A percentile compares a stretch with the other conserved stretches of the same genome.
phyloP scores from a whole-genome alignment of 2,888 invertebrate species.

The Camptogramma bilineatum region DNA sequence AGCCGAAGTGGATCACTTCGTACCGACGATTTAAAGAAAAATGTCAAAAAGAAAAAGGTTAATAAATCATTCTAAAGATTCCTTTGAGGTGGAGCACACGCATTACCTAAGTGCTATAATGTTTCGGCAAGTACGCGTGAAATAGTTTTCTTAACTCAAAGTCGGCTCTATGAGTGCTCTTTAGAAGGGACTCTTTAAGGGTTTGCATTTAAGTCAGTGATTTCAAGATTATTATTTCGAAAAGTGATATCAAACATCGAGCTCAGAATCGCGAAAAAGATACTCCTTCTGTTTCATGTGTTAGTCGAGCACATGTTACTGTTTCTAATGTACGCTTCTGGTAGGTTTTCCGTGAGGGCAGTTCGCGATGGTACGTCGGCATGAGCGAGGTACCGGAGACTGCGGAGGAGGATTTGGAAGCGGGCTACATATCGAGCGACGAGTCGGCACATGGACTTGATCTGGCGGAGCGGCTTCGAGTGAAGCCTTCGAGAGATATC shows the following conservation, averaged over 20 bases:
- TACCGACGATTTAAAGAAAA: constrained; percentile 55
- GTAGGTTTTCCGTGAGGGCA: constrained; percentile 65
- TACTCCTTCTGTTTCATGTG: neutral
- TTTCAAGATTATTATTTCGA: neutral
- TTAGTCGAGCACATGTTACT: neutral
- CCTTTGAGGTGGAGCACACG: constrained; percentile 18
- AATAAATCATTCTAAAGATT: constrained; percentile 20
- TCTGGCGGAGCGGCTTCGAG: constrained; percentile 72
- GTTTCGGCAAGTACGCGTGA: neutral
- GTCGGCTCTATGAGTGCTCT: neutral
- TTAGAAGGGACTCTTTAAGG: neutral
- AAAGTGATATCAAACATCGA: neutral
- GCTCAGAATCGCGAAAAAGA: neutral
- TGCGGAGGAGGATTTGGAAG: constrained; percentile 74
- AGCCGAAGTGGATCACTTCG: constrained; percentile 46
- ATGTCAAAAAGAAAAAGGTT: constrained; percentile 61
- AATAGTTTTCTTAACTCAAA: neutral
- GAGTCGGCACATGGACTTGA: constrained; percentile 80
- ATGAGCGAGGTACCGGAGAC: constrained; percentile 74
- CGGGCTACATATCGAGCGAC: constrained; percentile 83
- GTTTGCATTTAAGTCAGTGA: neutral
- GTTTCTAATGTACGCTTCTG: neutral
- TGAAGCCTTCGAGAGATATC: constrained; percentile 78
- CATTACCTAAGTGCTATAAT: constrained; percentile 10
- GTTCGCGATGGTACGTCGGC: constrained; percentile 73